A percentile compares a stretch with the other conserved stretches of the same genome.
Evolutionary conservation across 2,888 invertebrate species (phyloP).

Genomic region (Cheilosia vernalis): DNA sequence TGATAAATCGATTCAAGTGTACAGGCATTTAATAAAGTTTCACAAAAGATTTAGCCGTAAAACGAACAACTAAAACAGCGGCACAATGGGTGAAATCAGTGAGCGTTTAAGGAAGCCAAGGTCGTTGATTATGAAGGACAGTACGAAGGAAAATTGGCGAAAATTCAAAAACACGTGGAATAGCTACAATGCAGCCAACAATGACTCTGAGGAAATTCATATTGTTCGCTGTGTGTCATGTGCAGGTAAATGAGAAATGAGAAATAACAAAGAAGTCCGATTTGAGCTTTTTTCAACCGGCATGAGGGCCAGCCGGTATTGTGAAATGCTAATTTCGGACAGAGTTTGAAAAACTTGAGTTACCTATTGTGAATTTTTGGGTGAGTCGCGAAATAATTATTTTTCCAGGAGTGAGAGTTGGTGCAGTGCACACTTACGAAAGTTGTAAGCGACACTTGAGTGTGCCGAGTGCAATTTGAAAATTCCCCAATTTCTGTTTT

Average conservation of each 20-base stretch:
- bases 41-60: background rate
- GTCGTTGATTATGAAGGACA: constrained; percentile 1
- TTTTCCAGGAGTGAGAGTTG: too few relatives aligned
- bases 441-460: too few relatives aligned
- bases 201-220: constrained; percentile 3
- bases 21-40: background rate
- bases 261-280: background rate
- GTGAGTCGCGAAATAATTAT: too few relatives aligned
- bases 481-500: too few relatives aligned
- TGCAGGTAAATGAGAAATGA: background rate
- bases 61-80: background rate
- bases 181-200: background rate
- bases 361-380: too few relatives aligned
- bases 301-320: too few relatives aligned
- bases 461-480: too few relatives aligned
- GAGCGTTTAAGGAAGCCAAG: constrained; percentile 4
- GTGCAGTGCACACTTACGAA: too few relatives aligned
- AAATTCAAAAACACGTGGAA: constrained; percentile 10
- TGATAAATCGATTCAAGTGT: background rate
- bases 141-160: constrained; percentile 11
- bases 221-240: constrained; percentile 8
- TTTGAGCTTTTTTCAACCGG: too few relatives aligned
- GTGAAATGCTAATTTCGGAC: background rate
- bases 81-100: constrained; percentile 7
- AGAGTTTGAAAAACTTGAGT: too few relatives aligned